Evolutionary conservation across 2,113 vertebrate genomes (phyloP), one percentile per base, ranked within the genome.

Genomic region (Stercorarius parasiticus): DNA sequence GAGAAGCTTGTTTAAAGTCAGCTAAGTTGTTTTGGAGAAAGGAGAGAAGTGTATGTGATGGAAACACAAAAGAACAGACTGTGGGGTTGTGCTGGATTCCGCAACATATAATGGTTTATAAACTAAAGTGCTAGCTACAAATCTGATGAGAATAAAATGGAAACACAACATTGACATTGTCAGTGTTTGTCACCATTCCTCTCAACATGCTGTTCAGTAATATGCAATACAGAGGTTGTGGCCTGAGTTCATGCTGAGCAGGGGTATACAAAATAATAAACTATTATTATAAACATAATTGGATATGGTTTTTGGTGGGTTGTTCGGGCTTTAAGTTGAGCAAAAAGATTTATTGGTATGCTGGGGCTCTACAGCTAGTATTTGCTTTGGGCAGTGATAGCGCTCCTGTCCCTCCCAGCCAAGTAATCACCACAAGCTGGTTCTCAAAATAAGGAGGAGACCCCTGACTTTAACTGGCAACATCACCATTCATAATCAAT

Each of bases 241-340:
- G 25, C 27, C 53, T 8, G 29, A 56, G 40, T 9, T 62, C 21
- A 40, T 36, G 23, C 36, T 61, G 58, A 86, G 32, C 43, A 40
- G 20, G 25, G 4, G 1, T 4, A 67, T 52, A 52, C 9, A 9
- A 78, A 82, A 55, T 66, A 61, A 34, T 72, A 72, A 72, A 67
- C 4, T 2, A 23, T 52, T 55, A 43, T 2, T 66, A 56, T 42
- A 59, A 74, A 34, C 11, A 43, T 10, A 1, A 0, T 8, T 55
- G 23, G 12, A 15, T 67, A 49, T 6, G 6, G 5, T 20, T 49
- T 52, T 66, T 38, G 23, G 21, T 73, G 17, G 3, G 52, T 15
- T 42, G 23, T 30, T 58, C 47, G 32, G 13, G 13, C 30, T 83
- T 67, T 56, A 49, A 59, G 19, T 16, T 27, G 23, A 25, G 45